Evolutionary conservation across 2,888 invertebrate genomes (phyloP).

Genomic region (Germaria angustata): DNA sequence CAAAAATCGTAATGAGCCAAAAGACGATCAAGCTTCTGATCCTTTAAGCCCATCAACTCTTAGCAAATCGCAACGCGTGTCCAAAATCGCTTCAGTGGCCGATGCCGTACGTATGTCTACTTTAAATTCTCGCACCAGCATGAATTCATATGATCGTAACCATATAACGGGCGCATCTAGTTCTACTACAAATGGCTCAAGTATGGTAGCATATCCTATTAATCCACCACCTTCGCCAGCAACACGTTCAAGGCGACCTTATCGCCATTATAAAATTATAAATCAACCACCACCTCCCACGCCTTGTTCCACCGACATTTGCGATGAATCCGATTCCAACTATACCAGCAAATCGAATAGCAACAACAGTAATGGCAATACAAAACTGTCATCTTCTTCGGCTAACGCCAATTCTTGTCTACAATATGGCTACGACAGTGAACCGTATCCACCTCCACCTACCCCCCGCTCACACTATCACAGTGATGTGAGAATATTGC

Average conservation of each 20-base stretch:
- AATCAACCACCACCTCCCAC: constrained; percentile 95
- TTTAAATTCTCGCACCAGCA: constrained; percentile 83
- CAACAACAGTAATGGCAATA: constrained; percentile 77
- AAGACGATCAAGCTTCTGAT: constrained; percentile 85
- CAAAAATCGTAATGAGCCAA: constrained; percentile 81
- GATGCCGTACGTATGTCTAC: constrained; percentile 85
- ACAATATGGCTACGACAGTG: constrained; percentile 83
- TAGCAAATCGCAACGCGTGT: constrained; percentile 78
- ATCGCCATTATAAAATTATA: constrained; percentile 87
- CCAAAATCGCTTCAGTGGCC: constrained; percentile 80
- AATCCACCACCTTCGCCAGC: constrained; percentile 96
- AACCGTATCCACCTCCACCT: constrained; percentile 88
- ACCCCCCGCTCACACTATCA: constrained; percentile 88
- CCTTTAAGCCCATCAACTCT: constrained; percentile 82
- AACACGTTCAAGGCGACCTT: constrained; percentile 87
- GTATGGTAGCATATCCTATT: constrained; percentile 85
- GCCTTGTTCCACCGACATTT: constrained; percentile 96
- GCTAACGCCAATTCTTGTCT: constrained; percentile 80
- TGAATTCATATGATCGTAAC: constrained; percentile 86
- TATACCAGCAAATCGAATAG: constrained; percentile 82
- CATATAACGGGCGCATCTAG: constrained; percentile 84
- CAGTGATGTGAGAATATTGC: constrained; percentile 83
- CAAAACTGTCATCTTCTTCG: constrained; percentile 75
- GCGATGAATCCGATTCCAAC: constrained; percentile 92
- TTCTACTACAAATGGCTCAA: constrained; percentile 80